A percentile compares a stretch with the other conserved stretches of the same genome.
Evolutionary conservation across 2,888 invertebrate species (phyloP).

Genomic region (Heliconius ethilla): DNA sequence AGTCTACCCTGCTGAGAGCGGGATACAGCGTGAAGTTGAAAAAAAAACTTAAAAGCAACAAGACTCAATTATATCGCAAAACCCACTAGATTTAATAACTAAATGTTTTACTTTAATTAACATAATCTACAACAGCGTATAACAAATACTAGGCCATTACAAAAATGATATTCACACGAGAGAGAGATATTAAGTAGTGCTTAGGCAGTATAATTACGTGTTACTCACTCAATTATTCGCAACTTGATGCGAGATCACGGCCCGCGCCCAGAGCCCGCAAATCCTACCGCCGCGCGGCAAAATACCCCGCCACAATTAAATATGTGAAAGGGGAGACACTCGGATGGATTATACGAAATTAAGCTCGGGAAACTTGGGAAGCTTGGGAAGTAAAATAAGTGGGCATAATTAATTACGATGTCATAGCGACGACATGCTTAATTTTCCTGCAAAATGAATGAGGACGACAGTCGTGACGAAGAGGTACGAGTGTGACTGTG

Average conservation of each 20-base stretch:
- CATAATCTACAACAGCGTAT: background rate
- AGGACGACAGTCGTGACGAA: too few relatives aligned
- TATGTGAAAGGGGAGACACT: constrained; percentile 70
- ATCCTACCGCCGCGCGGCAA: constrained; percentile 66
- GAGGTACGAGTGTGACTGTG: too few relatives aligned
- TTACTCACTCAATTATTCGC: constrained; percentile 76
- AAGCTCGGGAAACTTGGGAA: constrained; percentile 63
- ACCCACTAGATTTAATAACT: background rate
- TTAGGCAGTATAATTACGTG: constrained; percentile 77
- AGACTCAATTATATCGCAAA: background rate
- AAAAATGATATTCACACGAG: constrained; percentile 57
- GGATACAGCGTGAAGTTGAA: too few relatives aligned
- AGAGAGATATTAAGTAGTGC: constrained; percentile 60
- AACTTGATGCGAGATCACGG: constrained; percentile 77
- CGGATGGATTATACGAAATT: constrained; percentile 77
- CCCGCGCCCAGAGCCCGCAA: constrained; percentile 52
- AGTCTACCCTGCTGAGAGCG: too few relatives aligned
- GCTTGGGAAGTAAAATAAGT: constrained; percentile 66
- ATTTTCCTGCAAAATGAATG: constrained; percentile 17
- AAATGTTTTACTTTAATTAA: constrained; percentile 54
- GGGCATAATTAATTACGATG: constrained; percentile 64
- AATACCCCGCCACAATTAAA: constrained; percentile 69
- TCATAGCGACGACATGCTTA: constrained; percentile 36
- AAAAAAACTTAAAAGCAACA: too few relatives aligned
- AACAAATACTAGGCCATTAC: constrained; percentile 53